Evolutionary conservation across 2,113 vertebrate species (phyloP).

Genomic region (Microcebus murinus): DNA sequence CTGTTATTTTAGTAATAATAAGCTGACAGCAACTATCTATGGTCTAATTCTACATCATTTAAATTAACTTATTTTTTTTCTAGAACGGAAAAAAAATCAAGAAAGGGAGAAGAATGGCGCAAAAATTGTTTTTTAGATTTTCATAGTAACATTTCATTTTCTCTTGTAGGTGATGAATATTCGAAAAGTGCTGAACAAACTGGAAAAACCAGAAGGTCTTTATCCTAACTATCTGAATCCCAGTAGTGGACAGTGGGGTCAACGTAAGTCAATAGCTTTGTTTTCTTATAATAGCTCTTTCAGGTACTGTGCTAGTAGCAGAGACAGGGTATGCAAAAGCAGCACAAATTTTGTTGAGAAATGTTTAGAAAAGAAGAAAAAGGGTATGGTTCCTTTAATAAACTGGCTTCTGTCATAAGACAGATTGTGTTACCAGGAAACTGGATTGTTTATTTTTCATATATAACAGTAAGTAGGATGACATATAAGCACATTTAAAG

Average conservation of each 20-base stretch:
- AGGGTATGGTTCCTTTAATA: not conserved
- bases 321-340: not conserved
- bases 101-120: not conserved
- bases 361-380: not conserved
- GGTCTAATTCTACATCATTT: conserved; percentile 22
- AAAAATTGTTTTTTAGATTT: not conserved
- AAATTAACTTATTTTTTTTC: not conserved
- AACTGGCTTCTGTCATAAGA: not conserved
- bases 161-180: conserved; percentile 95
- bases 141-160: conserved; percentile 47
- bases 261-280: conserved; percentile 92
- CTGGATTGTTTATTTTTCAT: not conserved
- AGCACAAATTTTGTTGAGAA: not conserved
- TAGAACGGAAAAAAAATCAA: not conserved
- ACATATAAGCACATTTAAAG: not conserved
- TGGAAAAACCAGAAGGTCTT: conserved; percentile 97
- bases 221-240: conserved; percentile 99
- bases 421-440: not conserved
- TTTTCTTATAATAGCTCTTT: not conserved
- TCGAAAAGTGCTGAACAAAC: conserved; percentile 93
- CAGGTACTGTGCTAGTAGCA: not conserved
- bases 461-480: not conserved
- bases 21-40: not conserved
- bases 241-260: conserved; percentile 98
- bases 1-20: not conserved